These are phyloP conservation scores for Spicauda simplicius DNA, from an alignment of 2,888 invertebrate species.

Conservation along the genomic window DNA sequence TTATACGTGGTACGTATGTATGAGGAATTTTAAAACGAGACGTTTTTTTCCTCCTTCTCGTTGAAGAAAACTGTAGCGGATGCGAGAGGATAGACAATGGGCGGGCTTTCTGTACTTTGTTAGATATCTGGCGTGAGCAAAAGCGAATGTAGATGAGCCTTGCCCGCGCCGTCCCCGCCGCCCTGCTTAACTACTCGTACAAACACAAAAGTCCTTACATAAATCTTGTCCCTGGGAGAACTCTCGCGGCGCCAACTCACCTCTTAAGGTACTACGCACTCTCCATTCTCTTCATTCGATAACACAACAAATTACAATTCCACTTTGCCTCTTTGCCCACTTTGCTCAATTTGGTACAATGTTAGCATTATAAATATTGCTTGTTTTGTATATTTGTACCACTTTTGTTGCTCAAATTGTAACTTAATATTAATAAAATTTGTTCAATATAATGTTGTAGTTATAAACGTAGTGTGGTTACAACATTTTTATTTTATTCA, in stretches of 20 bases:
- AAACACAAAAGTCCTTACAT: slow-evolving; percentile 84
- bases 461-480: too few species aligned
- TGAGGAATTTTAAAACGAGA: slow-evolving; percentile 74
- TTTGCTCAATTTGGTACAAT: slow-evolving; percentile 49
- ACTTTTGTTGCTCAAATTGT: background rate
- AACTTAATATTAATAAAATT: background rate
- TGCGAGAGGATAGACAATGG: slow-evolving; percentile 78
- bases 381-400: background rate
- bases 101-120: slow-evolving; percentile 69
- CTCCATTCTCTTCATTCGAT: slow-evolving; percentile 65
- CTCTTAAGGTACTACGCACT: slow-evolving; percentile 68
- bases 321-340: slow-evolving; percentile 53
- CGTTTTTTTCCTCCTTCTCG: slow-evolving; percentile 68
- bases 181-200: slow-evolving; percentile 78
- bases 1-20: slow-evolving; percentile 57
- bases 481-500: too few species aligned
- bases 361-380: background rate
- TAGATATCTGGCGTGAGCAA: slow-evolving; percentile 71
- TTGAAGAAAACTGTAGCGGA: slow-evolving; percentile 78
- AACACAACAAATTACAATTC: slow-evolving; percentile 63
- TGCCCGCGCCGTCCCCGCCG: slow-evolving; percentile 54
- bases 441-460: too few species aligned
- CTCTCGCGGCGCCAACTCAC: slow-evolving; percentile 70
- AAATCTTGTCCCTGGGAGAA: slow-evolving; percentile 79
- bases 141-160: slow-evolving; percentile 79